These are phyloP conservation scores for Gerris lacustris DNA, from an alignment of 2,888 invertebrate genomes.

Conservation along the genomic window DNA sequence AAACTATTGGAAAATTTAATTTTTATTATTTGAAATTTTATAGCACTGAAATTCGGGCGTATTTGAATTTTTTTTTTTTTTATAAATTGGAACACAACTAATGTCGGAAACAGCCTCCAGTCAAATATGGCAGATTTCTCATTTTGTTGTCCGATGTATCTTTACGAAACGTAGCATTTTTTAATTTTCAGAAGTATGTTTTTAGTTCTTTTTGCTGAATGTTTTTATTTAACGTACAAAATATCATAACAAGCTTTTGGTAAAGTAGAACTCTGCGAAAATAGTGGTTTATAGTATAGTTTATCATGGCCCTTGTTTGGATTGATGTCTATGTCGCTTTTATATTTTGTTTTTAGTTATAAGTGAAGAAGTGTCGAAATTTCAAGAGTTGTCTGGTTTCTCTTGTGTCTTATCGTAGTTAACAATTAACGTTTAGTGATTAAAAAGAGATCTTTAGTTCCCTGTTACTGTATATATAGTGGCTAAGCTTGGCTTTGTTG, in stretches of 20 bases:
- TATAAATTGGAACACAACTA: background rate
- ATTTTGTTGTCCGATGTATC: slow-evolving; percentile 25
- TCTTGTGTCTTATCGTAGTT: too few species aligned
- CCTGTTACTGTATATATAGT: too few species aligned
- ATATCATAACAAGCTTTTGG: background rate
- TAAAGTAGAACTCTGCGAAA: too few species aligned
- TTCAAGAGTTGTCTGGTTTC: too few species aligned
- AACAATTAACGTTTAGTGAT: too few species aligned
- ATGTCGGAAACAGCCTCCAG: slow-evolving; percentile 11
- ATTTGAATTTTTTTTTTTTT: background rate
- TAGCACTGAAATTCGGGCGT: too few species aligned
- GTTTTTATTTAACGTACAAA: slow-evolving; percentile 14
- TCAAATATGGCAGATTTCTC: slow-evolving; percentile 28
- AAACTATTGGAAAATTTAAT: background rate
- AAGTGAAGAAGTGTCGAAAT: too few species aligned
- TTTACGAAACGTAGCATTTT: slow-evolving; percentile 21
- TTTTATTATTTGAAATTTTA: too few species aligned
- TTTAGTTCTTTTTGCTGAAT: slow-evolving; percentile 6
- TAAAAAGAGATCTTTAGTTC: too few species aligned
- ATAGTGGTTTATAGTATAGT: too few species aligned
- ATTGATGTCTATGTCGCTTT: background rate
- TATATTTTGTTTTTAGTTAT: background rate
- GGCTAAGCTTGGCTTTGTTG: too few species aligned
- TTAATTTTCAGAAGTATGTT: slow-evolving; percentile 13
- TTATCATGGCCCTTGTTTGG: background rate